Evolutionary conservation across 1,140 invertebrate species (phyloP), one percentile per base, ranked within the genome.

Genomic region (Drosophila sucinea): DNA sequence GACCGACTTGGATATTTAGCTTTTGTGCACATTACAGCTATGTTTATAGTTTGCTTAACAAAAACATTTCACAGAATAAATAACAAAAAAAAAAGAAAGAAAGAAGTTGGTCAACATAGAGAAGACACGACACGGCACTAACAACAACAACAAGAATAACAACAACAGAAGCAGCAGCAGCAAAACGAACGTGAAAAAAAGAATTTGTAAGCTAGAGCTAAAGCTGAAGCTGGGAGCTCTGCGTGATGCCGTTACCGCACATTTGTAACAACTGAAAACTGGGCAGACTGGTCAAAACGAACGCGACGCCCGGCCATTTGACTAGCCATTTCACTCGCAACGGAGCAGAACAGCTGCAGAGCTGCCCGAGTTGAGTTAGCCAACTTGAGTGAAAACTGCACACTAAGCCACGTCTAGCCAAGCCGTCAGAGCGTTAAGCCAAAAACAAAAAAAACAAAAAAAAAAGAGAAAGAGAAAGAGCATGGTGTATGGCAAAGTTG

Each of bases 181-280:
- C 32, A 54, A 33, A 29, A 64, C 11, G 30, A 57, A 51, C 47
- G 11, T 32, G 23, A 25, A 70, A 70, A 25, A 70, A 70, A 54
- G 23, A 68, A 62, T 47, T 55, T 25, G 47, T 54, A 65, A 38
- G 27, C 10, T 64, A 35, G 23, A 55, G 4, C 38, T 61, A 27
- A 17, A 77, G 51, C 58, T 51, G 55, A 67, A 69, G 33, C 67
- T 54, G 71, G 65, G 70, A 78, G 62, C 44, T 58, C 71, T 78
- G 84, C 84, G 84, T 89, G 84, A 44, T 89, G 73, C 77, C 85
- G 85, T 89, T 90, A 84, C 78, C 85, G 81, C 79, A 81, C 77
- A 86, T 67, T 87, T 81, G 83, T 87, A 70, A 72, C 85, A 89
- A 89, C 85, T 89, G 81, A 87, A 81, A 65, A 71, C 38, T 54